These are phyloP conservation scores for Maniola jurtina DNA, from an alignment of 1,140 invertebrate genomes.

Conservation along the genomic window DNA sequence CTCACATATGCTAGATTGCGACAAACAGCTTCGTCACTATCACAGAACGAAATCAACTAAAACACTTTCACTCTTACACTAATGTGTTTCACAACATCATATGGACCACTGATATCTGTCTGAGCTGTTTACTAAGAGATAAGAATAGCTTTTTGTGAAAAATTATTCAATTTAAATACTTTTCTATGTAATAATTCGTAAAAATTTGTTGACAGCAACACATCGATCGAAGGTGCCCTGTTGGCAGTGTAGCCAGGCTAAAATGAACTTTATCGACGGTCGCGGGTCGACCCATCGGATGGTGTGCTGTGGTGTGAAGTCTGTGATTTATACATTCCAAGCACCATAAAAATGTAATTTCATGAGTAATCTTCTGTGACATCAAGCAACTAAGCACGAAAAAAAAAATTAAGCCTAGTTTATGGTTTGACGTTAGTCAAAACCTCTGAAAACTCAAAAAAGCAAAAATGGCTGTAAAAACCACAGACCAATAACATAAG, in stretches of 20 bases:
- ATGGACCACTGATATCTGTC: conserved; percentile 14
- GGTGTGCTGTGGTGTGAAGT: background rate
- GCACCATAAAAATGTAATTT: too few relatives aligned
- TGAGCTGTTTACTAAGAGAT: background rate
- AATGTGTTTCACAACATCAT: conserved; percentile 21
- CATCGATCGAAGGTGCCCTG: conserved; percentile 79
- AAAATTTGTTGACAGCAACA: conserved; percentile 68
- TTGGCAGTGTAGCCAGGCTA: conserved; percentile 71
- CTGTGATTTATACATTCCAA: too few relatives aligned
- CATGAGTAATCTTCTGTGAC: too few relatives aligned
- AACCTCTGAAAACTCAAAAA: too few relatives aligned
- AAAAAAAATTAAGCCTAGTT: too few relatives aligned
- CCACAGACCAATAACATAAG: too few relatives aligned
- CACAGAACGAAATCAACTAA: conserved; percentile 51
- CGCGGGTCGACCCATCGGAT: background rate
- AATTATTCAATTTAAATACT: conserved; percentile 18
- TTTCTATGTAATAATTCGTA: conserved; percentile 40
- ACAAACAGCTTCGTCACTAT: conserved; percentile 71
- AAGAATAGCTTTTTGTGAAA: conserved; percentile 5
- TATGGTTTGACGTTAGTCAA: too few relatives aligned
- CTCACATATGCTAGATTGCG: conserved; percentile 64
- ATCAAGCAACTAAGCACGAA: too few relatives aligned
- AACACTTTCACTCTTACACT: conserved; percentile 65
- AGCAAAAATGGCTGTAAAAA: too few relatives aligned
- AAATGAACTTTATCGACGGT: conserved; percentile 10